Percentiles rank a stretch among this genome's conserved stretches.
Evolutionary conservation across 2,888 invertebrate genomes (phyloP).

Genomic region (Oxytorus armatus): DNA sequence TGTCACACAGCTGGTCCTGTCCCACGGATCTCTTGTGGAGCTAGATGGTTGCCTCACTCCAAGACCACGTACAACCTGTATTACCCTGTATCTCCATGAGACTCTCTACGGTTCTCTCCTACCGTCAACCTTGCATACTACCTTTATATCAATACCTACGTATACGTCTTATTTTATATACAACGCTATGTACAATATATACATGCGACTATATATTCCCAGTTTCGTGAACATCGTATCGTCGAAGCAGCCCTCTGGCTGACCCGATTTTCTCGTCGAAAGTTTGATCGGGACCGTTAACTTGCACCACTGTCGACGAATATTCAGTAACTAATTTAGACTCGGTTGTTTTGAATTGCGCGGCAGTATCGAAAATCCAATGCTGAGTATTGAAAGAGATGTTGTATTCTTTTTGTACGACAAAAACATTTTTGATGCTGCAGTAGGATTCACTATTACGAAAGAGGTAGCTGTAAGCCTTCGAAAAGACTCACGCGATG

Average conservation of each 20-base stretch:
- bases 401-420: conserved; percentile 9
- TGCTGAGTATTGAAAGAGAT: conserved; percentile 7
- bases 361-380: conserved; percentile 1
- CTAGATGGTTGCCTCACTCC: conserved; percentile 60
- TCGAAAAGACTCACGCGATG: not conserved
- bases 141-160: conserved; percentile 29
- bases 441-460: conserved; percentile 12
- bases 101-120: conserved; percentile 45
- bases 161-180: conserved; percentile 34
- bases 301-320: conserved; percentile 36
- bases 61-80: conserved; percentile 38
- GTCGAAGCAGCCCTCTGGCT: conserved; percentile 35
- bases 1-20: conserved; percentile 65
- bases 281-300: conserved; percentile 54
- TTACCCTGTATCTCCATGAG: conserved; percentile 55
- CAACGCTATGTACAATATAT: conserved; percentile 17
- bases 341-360: conserved; percentile 32
- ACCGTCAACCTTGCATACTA: conserved; percentile 54
- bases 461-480: conserved; percentile 1
- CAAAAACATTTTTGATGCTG: not conserved
- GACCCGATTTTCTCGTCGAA: conserved; percentile 53
- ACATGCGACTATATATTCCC: conserved; percentile 33
- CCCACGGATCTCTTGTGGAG: conserved; percentile 62
- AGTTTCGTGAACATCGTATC: conserved; percentile 38
- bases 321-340: conserved; percentile 55